Evolutionary conservation across 2,888 invertebrate species (phyloP), one percentile per base, ranked within the genome.

Genomic region (Nebria brevicollis): DNA sequence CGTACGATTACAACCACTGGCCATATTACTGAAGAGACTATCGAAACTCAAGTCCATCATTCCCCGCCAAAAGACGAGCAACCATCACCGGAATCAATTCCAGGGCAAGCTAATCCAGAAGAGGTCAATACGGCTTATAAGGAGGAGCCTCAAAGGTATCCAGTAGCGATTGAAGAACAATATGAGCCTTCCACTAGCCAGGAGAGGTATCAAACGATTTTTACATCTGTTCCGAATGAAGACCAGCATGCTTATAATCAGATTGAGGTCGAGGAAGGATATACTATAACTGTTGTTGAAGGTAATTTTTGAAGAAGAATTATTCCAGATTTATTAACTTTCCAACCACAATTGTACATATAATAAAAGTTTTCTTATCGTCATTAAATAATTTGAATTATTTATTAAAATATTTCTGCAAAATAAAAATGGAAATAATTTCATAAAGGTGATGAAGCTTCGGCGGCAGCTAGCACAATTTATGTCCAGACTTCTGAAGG

Each of bases 1-100:
- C 90, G 93, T 75, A 93, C 92, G 43, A 93, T 93, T 85, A 93
- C 92, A 26, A 90, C 93, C 10, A 90, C 92, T 70, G 93, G 92
- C 2, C 92, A 92, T 86, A 92, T 93, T 82, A 92, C 88, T 0
- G 88, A 89, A 77, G 85, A 86, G 0, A 83, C 86, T 6, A 66
- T 75, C 3, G 70, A 80, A 11, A 20, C 73, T 11, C 75, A 75
- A 54, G 13, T 54, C n/a, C 75, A 64, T 13, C 42, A 70, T 42
- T 80, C 80, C 5, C 75, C 80, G 4, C 74, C 70, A 66, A 65
- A 54, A 41, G 72, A 77, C 26, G 74, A 75, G 34, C 73, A 65
- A 5, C 75, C 54, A 64, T 11, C 34, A 7, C 70, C 70, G 10
- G 70, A 11, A 11, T 8, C n/a, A 10, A 25, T 11, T 10, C 66